Conservation (phyloP, 2,888 invertebrate genomes). For the Lasiommata megera region DNA sequence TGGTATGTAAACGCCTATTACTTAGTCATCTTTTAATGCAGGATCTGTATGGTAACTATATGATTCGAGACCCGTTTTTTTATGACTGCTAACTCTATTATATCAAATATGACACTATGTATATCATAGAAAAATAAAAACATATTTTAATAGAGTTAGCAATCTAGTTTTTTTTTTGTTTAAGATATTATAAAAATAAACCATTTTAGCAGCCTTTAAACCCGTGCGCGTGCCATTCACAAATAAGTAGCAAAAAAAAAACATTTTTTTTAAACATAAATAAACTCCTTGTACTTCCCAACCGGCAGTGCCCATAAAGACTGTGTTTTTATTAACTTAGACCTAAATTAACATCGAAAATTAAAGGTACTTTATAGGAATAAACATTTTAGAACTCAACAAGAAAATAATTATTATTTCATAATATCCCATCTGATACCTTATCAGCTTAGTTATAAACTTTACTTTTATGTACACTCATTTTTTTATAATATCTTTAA, state of each 20-base stretch:
- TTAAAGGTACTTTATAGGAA: constrained; percentile 77
- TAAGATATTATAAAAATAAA: constrained; percentile 40
- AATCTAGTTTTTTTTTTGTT: constrained; percentile 39
- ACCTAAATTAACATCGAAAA: constrained; percentile 53
- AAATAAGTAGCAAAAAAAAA: constrained; percentile 52
- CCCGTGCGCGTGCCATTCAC: constrained; percentile 59
- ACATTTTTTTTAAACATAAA: constrained; percentile 44
- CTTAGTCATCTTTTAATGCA: constrained; percentile 41
- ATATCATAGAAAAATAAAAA: constrained; percentile 13
- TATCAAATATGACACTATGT: constrained; percentile 6
- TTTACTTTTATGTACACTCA: constrained; percentile 39
- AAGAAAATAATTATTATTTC: constrained; percentile 43
- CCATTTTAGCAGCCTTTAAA: constrained; percentile 60
- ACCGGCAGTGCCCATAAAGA: constrained; percentile 43
- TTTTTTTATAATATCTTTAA: background rate
- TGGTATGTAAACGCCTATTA: constrained; percentile 29
- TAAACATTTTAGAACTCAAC: constrained; percentile 73
- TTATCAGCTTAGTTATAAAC: constrained; percentile 57
- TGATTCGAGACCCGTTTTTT: constrained; percentile 74
- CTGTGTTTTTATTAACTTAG: constrained; percentile 64
- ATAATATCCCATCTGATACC: constrained; percentile 52
- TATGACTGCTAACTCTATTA: constrained; percentile 50
- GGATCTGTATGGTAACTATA: constrained; percentile 75
- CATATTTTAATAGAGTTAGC: constrained; percentile 43
- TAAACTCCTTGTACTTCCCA: constrained; percentile 64